These are phyloP conservation scores for Invenusta paracnida DNA, from an alignment of 2,888 invertebrate genomes.

Conservation along the genomic window DNA sequence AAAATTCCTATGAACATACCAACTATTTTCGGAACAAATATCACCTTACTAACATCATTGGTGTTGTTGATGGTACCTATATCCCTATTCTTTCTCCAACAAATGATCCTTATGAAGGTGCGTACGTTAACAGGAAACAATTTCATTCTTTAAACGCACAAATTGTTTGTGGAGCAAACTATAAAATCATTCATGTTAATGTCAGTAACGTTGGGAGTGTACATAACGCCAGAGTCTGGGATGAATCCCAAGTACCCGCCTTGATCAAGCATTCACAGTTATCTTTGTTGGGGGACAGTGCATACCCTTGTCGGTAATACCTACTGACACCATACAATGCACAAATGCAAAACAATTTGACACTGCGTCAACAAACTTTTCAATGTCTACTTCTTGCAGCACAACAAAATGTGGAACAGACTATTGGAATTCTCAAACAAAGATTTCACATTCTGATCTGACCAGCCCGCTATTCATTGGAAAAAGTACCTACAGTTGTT, in stretches of 20 bases:
- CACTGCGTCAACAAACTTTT: background rate
- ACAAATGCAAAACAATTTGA: background rate
- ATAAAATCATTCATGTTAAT: constrained; percentile 46
- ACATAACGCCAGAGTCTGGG: constrained; percentile 47
- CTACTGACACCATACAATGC: constrained; percentile 42
- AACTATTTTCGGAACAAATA: background rate
- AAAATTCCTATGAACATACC: background rate
- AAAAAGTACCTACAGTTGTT: background rate
- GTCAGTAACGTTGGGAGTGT: constrained; percentile 47
- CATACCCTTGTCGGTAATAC: constrained; percentile 42
- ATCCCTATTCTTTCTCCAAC: constrained; percentile 46
- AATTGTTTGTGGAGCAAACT: constrained; percentile 45
- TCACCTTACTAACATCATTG: constrained; percentile 48
- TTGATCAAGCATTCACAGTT: background rate
- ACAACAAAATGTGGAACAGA: background rate
- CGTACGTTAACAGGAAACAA: constrained; percentile 47
- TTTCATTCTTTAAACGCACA: constrained; percentile 49
- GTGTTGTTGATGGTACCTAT: constrained; percentile 48
- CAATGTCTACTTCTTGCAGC: background rate
- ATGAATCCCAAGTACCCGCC: constrained; percentile 40
- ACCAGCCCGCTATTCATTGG: background rate
- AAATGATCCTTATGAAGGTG: constrained; percentile 36
- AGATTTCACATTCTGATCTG: no score
- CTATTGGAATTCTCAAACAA: no score
- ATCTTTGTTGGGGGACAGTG: constrained; percentile 43